These are phyloP conservation scores for Eulemur mongoz DNA, from an alignment of 2,797 vertebrate species.

Conservation along the genomic window DNA sequence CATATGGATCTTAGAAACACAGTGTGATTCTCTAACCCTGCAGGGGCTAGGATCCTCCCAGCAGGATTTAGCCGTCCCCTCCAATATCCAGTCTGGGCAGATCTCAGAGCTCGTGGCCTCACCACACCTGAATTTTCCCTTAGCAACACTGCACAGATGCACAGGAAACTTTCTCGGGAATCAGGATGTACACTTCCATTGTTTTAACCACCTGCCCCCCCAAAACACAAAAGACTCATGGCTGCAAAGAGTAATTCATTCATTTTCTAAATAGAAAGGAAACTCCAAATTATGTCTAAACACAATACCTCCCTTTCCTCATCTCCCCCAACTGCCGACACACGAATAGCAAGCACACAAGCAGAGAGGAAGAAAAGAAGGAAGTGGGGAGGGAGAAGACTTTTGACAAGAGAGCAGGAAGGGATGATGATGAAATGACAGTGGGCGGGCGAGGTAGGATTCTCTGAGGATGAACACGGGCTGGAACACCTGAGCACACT, in stretches of 20 bases:
- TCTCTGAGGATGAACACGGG: not conserved
- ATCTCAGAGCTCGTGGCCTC: not conserved
- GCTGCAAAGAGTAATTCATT: not conserved
- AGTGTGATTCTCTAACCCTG: not conserved
- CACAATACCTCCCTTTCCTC: not conserved
- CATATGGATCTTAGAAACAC: not conserved
- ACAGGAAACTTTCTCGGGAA: not conserved
- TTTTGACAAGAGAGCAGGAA: not conserved
- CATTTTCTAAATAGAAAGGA: slow-evolving; percentile 30
- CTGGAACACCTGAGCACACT: not conserved
- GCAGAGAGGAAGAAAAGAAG: not conserved
- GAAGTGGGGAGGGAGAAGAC: rapidly evolving
- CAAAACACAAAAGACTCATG: not conserved
- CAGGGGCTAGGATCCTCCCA: not conserved
- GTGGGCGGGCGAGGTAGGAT: not conserved
- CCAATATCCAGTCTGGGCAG: too few species aligned
- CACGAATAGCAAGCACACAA: not conserved
- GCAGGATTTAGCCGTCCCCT: not conserved
- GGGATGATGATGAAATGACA: not conserved
- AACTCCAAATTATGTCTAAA: not conserved
- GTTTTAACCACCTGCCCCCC: not conserved
- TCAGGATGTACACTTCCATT: not conserved
- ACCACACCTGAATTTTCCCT: not conserved
- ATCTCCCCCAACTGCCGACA: not conserved
- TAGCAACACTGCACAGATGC: not conserved